A percentile compares a stretch with the other conserved stretches of the same genome.
Evolutionary conservation across 2,113 vertebrate species (phyloP).

Genomic region (Microcebus griseorufus): DNA sequence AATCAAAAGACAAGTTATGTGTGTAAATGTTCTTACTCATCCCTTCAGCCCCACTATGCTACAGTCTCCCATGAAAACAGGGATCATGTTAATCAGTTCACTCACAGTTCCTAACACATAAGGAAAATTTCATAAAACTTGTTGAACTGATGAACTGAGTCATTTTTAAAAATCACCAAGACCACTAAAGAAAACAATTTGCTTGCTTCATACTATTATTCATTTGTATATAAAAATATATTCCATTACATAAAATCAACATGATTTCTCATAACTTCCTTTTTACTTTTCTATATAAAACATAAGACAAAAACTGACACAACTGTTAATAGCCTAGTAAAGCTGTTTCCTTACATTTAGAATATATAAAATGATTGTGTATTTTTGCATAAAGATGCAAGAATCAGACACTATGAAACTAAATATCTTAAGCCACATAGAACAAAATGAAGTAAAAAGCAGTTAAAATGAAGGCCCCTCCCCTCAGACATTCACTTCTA

Average conservation of each 20-base stretch:
- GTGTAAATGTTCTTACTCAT: background rate
- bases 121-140: slow-evolving; percentile 9
- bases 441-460: background rate
- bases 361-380: background rate
- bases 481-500: background rate
- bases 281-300: slow-evolving; percentile 41
- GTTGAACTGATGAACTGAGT: slow-evolving; percentile 5
- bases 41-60: background rate
- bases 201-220: background rate
- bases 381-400: background rate
- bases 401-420: background rate
- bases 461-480: background rate
- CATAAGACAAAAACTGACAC: background rate
- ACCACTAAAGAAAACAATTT: background rate
- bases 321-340: background rate
- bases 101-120: background rate
- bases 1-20: background rate
- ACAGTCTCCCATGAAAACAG: slow-evolving; percentile 10
- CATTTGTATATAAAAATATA: slow-evolving; percentile 13
- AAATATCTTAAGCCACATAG: background rate
- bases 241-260: background rate
- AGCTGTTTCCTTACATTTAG: background rate
- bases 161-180: slow-evolving; percentile 11
- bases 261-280: slow-evolving; percentile 8
- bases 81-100: background rate